Evolutionary conservation across 1,140 invertebrate genomes (phyloP).

Genomic region (Stegodyphus dumicola): DNA sequence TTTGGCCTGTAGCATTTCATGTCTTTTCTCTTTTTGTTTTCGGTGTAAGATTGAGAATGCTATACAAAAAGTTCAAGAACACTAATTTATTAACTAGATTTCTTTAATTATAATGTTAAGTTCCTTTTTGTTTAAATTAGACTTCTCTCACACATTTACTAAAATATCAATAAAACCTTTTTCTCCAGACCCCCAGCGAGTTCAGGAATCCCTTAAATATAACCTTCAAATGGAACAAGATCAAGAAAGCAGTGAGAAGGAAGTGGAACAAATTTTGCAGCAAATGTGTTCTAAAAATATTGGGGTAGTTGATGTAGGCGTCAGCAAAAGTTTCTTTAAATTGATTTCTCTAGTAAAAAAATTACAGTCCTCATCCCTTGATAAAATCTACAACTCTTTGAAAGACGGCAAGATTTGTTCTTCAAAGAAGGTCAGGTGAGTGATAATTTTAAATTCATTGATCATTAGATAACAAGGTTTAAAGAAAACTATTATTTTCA

Average conservation of each 20-base stretch:
- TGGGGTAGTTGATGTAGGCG: neutral
- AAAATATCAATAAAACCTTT: no score
- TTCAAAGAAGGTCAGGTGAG: constrained; percentile 31
- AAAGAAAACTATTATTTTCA: neutral
- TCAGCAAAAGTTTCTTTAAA: constrained; percentile 22
- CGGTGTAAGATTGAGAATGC: no score
- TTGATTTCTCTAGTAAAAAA: neutral
- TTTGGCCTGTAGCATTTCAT: no score
- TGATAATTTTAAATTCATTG: neutral
- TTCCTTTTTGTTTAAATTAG: no score
- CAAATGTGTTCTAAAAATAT: constrained; percentile 11
- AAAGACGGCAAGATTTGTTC: constrained; percentile 19
- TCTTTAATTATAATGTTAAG: no score
- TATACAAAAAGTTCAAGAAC: no score
- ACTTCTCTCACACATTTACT: no score
- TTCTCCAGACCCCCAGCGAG: neutral
- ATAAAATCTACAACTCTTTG: constrained; percentile 16
- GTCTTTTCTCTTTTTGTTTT: no score
- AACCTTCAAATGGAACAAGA: constrained; percentile 4
- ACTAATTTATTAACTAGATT: no score
- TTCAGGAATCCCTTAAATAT: constrained; percentile 12
- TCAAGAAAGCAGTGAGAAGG: neutral
- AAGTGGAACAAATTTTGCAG: neutral
- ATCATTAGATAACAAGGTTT: neutral
- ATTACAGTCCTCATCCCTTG: constrained; percentile 8